Conservation (phyloP, 2,797 vertebrate species). For the Saxicola maurus region DNA sequence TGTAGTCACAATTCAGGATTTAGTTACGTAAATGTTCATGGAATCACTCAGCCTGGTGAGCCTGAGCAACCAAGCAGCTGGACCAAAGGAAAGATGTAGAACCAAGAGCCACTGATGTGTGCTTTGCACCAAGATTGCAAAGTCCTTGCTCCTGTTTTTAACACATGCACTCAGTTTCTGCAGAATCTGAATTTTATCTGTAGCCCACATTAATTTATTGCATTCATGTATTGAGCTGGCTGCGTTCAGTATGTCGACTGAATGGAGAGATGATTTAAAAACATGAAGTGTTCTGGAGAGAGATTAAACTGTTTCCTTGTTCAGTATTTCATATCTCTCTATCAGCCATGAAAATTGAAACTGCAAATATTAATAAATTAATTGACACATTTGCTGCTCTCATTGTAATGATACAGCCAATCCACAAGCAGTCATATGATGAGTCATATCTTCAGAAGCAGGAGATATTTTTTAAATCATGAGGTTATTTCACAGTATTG, state of each 20-base stretch:
- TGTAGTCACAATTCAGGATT: background rate
- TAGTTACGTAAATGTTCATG: background rate
- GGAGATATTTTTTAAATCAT: background rate
- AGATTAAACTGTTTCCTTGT: slow-evolving; percentile 36
- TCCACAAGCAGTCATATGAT: background rate
- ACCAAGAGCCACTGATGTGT: background rate
- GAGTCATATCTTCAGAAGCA: background rate
- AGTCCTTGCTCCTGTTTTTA: background rate
- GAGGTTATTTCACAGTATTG: background rate
- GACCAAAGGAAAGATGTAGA: background rate
- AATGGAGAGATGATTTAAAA: slow-evolving; percentile 28
- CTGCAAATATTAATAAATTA: slow-evolving; percentile 29
- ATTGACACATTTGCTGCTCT: slow-evolving; percentile 1
- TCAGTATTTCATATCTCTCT: slow-evolving; percentile 15
- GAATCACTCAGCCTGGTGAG: background rate
- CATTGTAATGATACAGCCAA: background rate
- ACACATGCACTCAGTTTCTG: background rate
- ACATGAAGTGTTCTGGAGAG: slow-evolving; percentile 22
- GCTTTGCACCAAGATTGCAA: background rate
- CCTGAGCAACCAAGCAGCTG: background rate
- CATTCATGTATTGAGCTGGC: background rate
- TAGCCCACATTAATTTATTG: background rate
- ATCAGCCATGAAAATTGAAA: slow-evolving; percentile 26
- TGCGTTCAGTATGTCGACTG: background rate
- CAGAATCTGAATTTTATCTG: background rate